Evolutionary conservation across 2,888 invertebrate species (phyloP).

Genomic region (Gastracanthus pulcherrimus): DNA sequence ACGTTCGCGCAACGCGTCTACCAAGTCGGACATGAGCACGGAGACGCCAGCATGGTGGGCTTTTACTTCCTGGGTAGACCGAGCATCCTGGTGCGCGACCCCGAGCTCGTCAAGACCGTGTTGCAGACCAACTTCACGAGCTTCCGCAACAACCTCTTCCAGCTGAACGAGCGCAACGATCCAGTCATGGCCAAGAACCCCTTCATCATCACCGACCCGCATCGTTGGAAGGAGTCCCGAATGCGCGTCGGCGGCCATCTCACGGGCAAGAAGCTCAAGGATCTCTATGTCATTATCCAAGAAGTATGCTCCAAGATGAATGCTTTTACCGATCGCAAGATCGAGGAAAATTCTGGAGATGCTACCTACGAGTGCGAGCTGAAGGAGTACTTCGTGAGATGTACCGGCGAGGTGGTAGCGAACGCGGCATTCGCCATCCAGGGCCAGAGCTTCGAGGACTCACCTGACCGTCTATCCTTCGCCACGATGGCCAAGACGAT

Average conservation of each 20-base stretch:
- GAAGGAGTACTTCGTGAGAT: slow-evolving; percentile 61
- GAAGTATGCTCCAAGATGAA: slow-evolving; percentile 17
- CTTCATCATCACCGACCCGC: slow-evolving; percentile 15
- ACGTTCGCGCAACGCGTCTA: no score
- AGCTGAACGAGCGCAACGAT: background rate
- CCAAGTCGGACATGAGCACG: slow-evolving; percentile 20
- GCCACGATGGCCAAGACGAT: slow-evolving; percentile 40
- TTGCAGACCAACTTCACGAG: slow-evolving; percentile 5
- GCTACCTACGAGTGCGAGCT: slow-evolving; percentile 60
- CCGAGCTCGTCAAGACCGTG: slow-evolving; percentile 16
- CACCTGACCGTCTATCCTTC: slow-evolving; percentile 47
- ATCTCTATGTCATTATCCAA: background rate
- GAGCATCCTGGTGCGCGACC: slow-evolving; percentile 11
- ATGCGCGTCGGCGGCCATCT: background rate
- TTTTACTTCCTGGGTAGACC: slow-evolving; percentile 34
- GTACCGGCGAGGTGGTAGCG: slow-evolving; percentile 67
- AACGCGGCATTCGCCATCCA: slow-evolving; percentile 64
- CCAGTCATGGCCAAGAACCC: slow-evolving; percentile 38
- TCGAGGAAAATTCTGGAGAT: slow-evolving; percentile 6
- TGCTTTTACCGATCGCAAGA: slow-evolving; percentile 17
- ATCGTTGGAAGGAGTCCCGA: slow-evolving; percentile 27
- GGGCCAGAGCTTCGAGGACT: slow-evolving; percentile 64
- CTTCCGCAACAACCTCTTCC: slow-evolving; percentile 18
- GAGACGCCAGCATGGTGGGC: slow-evolving; percentile 55
- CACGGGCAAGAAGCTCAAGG: slow-evolving; percentile 36